phyloP scores from a whole-genome alignment of 2,113 vertebrate species.

The human (Homo sapiens) region DNA sequence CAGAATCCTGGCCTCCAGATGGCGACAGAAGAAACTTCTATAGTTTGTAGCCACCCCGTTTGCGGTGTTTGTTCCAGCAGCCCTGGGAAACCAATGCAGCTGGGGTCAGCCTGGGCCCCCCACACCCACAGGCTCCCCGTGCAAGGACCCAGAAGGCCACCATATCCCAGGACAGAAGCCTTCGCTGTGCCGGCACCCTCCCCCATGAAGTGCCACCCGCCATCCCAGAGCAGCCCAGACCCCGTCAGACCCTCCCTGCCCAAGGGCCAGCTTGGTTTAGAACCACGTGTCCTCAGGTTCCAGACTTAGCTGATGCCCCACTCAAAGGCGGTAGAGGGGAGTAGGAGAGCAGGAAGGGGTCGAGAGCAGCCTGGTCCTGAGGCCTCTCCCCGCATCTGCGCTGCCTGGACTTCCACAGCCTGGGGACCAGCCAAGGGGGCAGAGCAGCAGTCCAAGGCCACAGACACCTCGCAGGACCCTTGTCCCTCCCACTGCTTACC shows the following conservation, averaged over 20 bases:
- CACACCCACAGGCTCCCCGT: background rate
- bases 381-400: background rate
- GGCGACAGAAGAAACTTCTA: fast-evolving
- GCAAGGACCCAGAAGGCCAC: background rate
- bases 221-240: background rate
- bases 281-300: too few species aligned
- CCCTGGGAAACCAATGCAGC: fast-evolving
- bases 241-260: background rate
- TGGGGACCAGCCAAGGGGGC: too few species aligned
- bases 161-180: background rate
- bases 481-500: fast-evolving
- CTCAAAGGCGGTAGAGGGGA: background rate
- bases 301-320: background rate
- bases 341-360: background rate
- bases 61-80: background rate
- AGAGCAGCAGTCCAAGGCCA: background rate
- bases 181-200: background rate
- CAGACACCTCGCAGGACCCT: background rate
- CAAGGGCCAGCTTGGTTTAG: background rate
- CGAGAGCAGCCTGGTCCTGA: background rate
- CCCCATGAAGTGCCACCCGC: background rate
- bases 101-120: background rate
- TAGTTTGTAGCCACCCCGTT: fast-evolving
- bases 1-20: background rate
- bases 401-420: background rate